A percentile compares a stretch with the other conserved stretches of the same genome.
These are phyloP conservation scores for Drosophila borealis DNA, from an alignment of 2,888 invertebrate species.

Conservation along the genomic window DNA sequence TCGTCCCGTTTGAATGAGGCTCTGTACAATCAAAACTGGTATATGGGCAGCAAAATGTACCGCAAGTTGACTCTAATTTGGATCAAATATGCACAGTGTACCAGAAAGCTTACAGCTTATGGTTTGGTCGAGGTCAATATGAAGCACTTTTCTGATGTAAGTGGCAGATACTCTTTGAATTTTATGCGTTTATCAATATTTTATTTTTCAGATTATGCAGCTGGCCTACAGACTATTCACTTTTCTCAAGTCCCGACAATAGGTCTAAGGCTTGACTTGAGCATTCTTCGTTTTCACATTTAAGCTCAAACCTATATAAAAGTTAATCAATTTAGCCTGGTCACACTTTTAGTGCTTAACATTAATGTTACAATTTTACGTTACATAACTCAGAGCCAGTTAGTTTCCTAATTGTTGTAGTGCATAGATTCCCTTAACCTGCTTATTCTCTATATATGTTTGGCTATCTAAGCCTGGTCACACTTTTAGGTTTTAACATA, in stretches of 20 bases:
- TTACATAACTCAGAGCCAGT: too few relatives aligned
- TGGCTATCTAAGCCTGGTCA: not conserved
- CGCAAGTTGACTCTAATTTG: slow-evolving; percentile 57
- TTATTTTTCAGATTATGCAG: slow-evolving; percentile 54
- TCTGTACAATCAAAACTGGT: slow-evolving; percentile 58
- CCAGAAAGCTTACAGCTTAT: slow-evolving; percentile 42
- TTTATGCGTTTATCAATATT: not conserved
- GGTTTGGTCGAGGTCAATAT: slow-evolving; percentile 59
- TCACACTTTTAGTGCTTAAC: too few relatives aligned
- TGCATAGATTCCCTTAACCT: not conserved
- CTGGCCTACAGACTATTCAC: slow-evolving; percentile 62
- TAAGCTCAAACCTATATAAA: too few relatives aligned
- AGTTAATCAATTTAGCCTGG: too few relatives aligned
- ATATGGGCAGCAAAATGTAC: slow-evolving; percentile 40
- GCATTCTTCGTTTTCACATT: too few relatives aligned
- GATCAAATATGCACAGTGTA: slow-evolving; percentile 48
- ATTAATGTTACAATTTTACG: too few relatives aligned
- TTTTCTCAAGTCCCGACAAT: slow-evolving; percentile 54
- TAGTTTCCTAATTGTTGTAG: not conserved
- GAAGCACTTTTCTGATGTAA: slow-evolving; percentile 64
- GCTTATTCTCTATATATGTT: too few relatives aligned
- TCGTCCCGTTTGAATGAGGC: slow-evolving; percentile 35
- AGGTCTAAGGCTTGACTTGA: not conserved
- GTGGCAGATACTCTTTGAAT: not conserved
- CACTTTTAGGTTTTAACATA: not conserved